Percentiles rank a stretch among this genome's conserved stretches.
phyloP scores from a whole-genome alignment of 2,888 invertebrate genomes.

The Gonocerus acuteangulatus region DNA sequence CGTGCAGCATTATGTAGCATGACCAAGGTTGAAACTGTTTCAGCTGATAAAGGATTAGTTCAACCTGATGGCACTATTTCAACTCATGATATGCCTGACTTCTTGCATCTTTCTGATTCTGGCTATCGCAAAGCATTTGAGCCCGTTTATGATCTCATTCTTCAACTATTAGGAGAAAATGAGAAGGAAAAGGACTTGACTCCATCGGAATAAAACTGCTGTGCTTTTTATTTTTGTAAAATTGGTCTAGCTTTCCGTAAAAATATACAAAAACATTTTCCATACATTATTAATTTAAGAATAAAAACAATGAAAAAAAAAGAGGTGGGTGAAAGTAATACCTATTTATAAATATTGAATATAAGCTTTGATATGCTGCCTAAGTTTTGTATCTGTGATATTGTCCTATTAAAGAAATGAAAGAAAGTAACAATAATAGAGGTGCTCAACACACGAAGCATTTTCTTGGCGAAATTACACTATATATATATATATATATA shows the following conservation, averaged over 20 bases:
- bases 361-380: neutral
- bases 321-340: too few species aligned
- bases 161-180: conserved; percentile 68
- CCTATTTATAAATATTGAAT: neutral
- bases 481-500: too few species aligned
- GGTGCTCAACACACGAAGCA: too few species aligned
- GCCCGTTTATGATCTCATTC: conserved; percentile 70
- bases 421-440: too few species aligned
- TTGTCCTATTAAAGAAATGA: too few species aligned
- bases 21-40: conserved; percentile 66
- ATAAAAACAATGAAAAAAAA: too few species aligned
- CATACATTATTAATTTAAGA: too few species aligned
- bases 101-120: conserved; percentile 74
- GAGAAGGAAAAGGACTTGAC: conserved; percentile 45
- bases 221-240: too few species aligned
- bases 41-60: conserved; percentile 69
- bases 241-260: too few species aligned
- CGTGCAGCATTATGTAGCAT: conserved; percentile 53
- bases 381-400: neutral
- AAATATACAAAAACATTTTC: too few species aligned
- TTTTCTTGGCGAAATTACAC: too few species aligned
- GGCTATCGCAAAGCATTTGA: conserved; percentile 83
- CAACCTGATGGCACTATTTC: conserved; percentile 74
- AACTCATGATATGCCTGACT: conserved; percentile 88
- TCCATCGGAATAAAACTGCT: conserved; percentile 9